Evolutionary conservation across 2,888 invertebrate genomes (phyloP).

Genomic region (Hedychridium roseum): DNA sequence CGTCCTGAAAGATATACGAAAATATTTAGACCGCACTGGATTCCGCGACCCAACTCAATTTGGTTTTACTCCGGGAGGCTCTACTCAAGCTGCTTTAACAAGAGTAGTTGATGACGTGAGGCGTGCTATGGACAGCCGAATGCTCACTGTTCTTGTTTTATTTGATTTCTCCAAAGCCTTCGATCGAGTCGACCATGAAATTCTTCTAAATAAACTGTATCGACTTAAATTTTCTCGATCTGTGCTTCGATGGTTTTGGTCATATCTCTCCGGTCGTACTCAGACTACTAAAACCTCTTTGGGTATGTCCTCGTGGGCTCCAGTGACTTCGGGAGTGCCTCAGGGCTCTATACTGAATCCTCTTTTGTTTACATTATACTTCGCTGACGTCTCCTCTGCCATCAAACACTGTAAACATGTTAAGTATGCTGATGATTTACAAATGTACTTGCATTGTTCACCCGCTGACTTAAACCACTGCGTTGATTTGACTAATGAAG

Average conservation of each 20-base stretch:
- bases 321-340: not conserved
- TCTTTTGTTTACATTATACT: not conserved
- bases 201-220: not conserved
- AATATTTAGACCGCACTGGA: not conserved
- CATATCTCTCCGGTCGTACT: not conserved
- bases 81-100: constrained; percentile 3
- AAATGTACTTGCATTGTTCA: too few species aligned
- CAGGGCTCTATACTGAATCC: not conserved
- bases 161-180: constrained; percentile 11
- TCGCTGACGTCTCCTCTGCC: not conserved
- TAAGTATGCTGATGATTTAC: not conserved
- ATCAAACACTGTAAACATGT: not conserved
- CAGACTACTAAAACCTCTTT: not conserved
- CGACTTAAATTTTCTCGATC: not conserved
- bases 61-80: not conserved
- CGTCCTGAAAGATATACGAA: not conserved
- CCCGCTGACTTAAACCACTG: too few species aligned
- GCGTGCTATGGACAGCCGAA: not conserved
- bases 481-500: too few species aligned
- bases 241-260: not conserved
- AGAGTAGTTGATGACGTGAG: constrained; percentile 1
- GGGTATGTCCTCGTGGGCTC: not conserved
- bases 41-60: not conserved
- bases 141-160: not conserved
- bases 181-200: not conserved